These are phyloP conservation scores for Tragelaphus buxtoni DNA, from an alignment of 2,113 vertebrate species.

Conservation along the genomic window DNA sequence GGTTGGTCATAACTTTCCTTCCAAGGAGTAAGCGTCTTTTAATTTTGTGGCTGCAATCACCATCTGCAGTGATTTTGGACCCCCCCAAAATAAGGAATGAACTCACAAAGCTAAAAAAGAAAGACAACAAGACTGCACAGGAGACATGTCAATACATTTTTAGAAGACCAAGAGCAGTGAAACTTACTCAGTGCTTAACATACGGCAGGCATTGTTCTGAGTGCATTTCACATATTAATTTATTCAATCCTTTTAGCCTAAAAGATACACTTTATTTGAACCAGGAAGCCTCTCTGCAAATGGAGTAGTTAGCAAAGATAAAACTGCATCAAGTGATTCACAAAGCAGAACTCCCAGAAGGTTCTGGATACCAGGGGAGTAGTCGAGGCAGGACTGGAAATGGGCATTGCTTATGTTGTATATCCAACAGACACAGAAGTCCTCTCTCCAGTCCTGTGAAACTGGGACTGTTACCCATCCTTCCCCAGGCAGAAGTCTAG, in stretches of 20 bases:
- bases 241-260: not conserved
- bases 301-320: not conserved
- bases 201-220: not conserved
- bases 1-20: no score
- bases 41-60: no score
- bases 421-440: not conserved
- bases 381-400: not conserved
- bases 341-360: not conserved
- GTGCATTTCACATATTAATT: not conserved
- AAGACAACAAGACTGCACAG: not conserved
- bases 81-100: not conserved
- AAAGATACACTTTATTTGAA: not conserved
- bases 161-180: not conserved
- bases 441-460: not conserved
- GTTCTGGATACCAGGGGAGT: not conserved
- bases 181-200: not conserved
- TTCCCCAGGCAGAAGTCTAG: not conserved
- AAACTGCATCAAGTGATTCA: not conserved
- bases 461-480: not conserved
- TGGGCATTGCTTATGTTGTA: not conserved
- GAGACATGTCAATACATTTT: not conserved
- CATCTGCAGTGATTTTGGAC: no score
- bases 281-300: not conserved
- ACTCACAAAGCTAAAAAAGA: not conserved
- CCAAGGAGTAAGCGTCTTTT: no score